Base-by-base conservation (phyloP, 2,888 invertebrate genomes). In the Yponomeuta plumbellus region DNA sequence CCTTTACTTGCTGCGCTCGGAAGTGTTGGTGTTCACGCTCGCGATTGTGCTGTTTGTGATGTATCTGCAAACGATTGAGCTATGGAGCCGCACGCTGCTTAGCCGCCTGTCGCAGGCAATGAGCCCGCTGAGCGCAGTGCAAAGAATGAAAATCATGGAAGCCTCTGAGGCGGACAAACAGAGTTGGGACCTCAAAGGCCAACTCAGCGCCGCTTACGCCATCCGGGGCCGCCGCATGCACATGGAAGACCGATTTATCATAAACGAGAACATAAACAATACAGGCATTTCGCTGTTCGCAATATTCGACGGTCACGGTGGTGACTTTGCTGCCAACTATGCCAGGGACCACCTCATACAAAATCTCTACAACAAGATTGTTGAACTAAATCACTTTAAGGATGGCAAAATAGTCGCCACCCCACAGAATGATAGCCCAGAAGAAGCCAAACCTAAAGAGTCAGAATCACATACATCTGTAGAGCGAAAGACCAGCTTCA, bases 241-340 rank as follows among this genome's bases (percentile, higher is more conserved):
- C 72, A 98, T 98, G 98, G 98, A 98, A 92, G 98, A 98, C 85
- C 93, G 98, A 78, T 98, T 97, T 84, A 96, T 97, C 67, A 94
- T 98, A 66, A 95, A 97, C 72, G 95, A 96, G 83, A 95, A 97
- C 79, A 94, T 97, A 66, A 95, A 96, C 80, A 94, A 95, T 73
- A 96, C 97, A 22, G 96, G 96, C 23, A 95, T 97, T 66, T 96
- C 97, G 22, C 90, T 98, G 68, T 97, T 97, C 88, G 98, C 97
- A 61, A 95, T 98, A 72, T 98, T 98, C 83, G 98, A 98, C 88
- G 98, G 98, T 0, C 98, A 98, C 83, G 98, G 98, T 65, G 98
- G 98, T 58, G 97, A 98, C 90, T 97, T 97, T 91, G 98, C 98
- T 66, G 97, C 98, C 22, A 96, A 98, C 80, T 98, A 96, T 88